phyloP scores from a whole-genome alignment of 2,797 vertebrate species.

The Tragelaphus oryx region DNA sequence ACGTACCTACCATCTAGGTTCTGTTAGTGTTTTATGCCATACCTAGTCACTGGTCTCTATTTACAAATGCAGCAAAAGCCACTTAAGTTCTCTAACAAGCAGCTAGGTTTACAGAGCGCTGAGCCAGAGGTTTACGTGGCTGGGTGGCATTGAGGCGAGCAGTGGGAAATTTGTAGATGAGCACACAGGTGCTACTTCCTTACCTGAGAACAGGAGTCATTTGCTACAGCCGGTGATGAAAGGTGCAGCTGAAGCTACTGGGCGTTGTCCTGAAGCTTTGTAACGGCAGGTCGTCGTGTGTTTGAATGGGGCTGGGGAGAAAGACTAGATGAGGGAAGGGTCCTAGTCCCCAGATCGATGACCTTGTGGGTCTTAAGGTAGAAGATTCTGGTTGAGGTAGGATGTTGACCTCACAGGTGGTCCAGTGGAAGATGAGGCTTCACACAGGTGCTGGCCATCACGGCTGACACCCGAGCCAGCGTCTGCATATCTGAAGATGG shows the following conservation, averaged over 20 bases:
- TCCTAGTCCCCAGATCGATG: neutral
- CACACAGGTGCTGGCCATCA: neutral
- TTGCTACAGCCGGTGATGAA: neutral
- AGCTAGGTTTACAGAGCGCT: neutral
- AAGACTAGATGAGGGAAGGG: neutral
- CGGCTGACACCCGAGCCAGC: neutral
- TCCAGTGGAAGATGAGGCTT: neutral
- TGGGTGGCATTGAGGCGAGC: neutral
- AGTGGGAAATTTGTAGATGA: neutral
- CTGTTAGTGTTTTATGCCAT: neutral
- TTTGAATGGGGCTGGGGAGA: neutral
- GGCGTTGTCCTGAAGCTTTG: neutral
- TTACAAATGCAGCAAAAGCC: neutral
- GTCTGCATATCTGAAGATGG: neutral
- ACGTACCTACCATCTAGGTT: neutral
- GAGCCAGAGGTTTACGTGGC: neutral
- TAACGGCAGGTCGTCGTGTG: no score
- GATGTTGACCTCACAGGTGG: neutral
- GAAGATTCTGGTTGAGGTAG: neutral
- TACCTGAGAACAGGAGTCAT: rapidly evolving
- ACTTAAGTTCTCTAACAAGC: neutral
- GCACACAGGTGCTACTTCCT: neutral
- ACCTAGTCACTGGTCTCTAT: neutral
- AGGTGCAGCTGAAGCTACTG: neutral
- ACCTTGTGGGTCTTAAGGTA: neutral